These are phyloP conservation scores for Desmodus rotundus DNA, from an alignment of 2,113 vertebrate genomes.

Conservation along the genomic window DNA sequence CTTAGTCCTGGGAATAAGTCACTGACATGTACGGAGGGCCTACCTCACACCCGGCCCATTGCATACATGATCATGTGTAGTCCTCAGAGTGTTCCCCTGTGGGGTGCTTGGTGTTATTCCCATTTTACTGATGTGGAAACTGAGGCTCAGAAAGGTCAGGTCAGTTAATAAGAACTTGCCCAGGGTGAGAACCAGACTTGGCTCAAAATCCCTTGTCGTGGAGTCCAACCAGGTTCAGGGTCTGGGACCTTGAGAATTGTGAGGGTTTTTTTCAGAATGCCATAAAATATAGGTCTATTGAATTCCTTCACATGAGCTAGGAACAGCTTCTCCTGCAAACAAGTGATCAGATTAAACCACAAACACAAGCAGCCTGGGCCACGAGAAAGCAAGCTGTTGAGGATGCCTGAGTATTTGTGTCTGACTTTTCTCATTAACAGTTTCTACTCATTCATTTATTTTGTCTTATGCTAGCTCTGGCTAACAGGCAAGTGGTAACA, in stretches of 20 bases:
- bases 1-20: not conserved
- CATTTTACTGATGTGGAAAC: not conserved
- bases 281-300: not conserved
- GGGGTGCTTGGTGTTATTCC: not conserved
- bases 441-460: conserved; percentile 49
- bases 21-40: not conserved
- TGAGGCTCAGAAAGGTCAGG: not conserved
- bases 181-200: not conserved
- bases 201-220: not conserved
- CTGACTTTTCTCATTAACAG: not conserved
- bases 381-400: not conserved
- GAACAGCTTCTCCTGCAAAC: not conserved
- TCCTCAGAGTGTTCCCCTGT: not conserved
- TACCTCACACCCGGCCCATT: not conserved
- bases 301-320: conserved; percentile 11
- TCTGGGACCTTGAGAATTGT: not conserved
- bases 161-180: not conserved
- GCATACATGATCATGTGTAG: not conserved
- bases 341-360: not conserved
- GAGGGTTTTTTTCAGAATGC: not conserved
- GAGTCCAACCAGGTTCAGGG: not conserved
- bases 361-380: not conserved
- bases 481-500: conserved; percentile 53
- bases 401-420: not conserved
- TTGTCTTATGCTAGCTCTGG: not conserved